These are phyloP conservation scores for Scaptodrosophila lebanonensis DNA, from an alignment of 1,140 invertebrate species.

Conservation along the genomic window DNA sequence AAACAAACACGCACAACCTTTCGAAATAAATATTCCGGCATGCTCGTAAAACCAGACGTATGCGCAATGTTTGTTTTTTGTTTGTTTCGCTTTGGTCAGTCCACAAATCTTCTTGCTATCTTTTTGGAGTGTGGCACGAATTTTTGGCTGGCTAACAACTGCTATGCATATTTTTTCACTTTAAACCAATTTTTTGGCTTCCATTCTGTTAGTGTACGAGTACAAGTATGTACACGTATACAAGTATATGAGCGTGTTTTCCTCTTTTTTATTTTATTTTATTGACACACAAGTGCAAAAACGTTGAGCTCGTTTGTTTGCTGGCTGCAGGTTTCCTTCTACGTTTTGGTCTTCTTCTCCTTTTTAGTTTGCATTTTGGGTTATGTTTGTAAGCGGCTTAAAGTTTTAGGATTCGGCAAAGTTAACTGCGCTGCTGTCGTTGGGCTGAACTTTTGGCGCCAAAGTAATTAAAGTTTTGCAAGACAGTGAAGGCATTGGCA, in stretches of 20 bases:
- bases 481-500: neutral
- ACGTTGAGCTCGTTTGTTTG: conserved; percentile 25
- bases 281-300: conserved; percentile 35
- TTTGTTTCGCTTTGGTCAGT: conserved; percentile 6
- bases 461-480: conserved; percentile 67
- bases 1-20: too few relatives aligned
- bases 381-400: conserved; percentile 52
- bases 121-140: conserved; percentile 17
- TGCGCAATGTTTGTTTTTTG: conserved; percentile 18
- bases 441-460: conserved; percentile 40
- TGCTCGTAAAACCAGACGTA: conserved; percentile 23
- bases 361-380: conserved; percentile 2
- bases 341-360: neutral
- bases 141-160: too few relatives aligned
- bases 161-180: conserved; percentile 38
- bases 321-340: conserved; percentile 19
- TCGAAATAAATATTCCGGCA: neutral
- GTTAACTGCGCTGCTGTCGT: conserved; percentile 40
- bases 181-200: conserved; percentile 1
- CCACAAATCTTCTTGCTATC: conserved; percentile 44
- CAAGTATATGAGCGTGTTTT: too few relatives aligned
- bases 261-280: conserved; percentile 27
- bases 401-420: conserved; percentile 45
- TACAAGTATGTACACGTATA: too few relatives aligned
- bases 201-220: neutral